phyloP scores from a whole-genome alignment of 2,888 invertebrate genomes.

The Eumerus sabulonum region DNA sequence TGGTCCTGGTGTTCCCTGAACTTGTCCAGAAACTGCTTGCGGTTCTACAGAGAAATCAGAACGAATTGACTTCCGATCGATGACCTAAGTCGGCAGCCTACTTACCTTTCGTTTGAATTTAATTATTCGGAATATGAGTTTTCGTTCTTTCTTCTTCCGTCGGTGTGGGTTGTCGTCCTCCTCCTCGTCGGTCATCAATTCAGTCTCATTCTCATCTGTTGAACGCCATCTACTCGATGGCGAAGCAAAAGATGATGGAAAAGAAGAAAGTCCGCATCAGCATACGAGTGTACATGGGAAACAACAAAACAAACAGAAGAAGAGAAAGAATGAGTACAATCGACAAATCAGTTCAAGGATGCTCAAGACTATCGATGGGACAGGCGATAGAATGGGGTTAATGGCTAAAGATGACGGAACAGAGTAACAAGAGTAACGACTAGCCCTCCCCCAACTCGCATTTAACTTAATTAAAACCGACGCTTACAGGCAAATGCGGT shows the following conservation, averaged over 20 bases:
- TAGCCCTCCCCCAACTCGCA: constrained; percentile 19
- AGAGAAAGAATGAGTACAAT: constrained; percentile 4
- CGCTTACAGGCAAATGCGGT: constrained; percentile 21
- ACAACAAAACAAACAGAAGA: constrained; percentile 19
- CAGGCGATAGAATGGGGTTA: neutral
- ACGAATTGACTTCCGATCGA: neutral
- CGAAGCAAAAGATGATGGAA: neutral
- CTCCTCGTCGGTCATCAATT: constrained; percentile 74
- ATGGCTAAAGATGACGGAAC: neutral
- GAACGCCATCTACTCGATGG: constrained; percentile 66
- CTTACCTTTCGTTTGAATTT: constrained; percentile 74
- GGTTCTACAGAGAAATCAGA: constrained; percentile 69
- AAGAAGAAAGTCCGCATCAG: constrained; percentile 1
- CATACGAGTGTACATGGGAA: constrained; percentile 16
- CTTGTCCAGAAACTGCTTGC: constrained; percentile 76
- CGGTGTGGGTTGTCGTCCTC: constrained; percentile 69
- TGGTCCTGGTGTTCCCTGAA: constrained; percentile 76
- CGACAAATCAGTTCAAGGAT: constrained; percentile 66
- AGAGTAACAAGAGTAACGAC: neutral
- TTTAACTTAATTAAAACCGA: constrained; percentile 61
- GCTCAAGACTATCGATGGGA: constrained; percentile 37
- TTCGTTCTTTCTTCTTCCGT: constrained; percentile 59
- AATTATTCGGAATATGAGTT: constrained; percentile 74
- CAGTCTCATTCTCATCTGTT: constrained; percentile 75
- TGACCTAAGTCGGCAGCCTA: neutral